Conservation (phyloP, 2,888 invertebrate genomes). For the Chydorus sphaericus region DNA sequence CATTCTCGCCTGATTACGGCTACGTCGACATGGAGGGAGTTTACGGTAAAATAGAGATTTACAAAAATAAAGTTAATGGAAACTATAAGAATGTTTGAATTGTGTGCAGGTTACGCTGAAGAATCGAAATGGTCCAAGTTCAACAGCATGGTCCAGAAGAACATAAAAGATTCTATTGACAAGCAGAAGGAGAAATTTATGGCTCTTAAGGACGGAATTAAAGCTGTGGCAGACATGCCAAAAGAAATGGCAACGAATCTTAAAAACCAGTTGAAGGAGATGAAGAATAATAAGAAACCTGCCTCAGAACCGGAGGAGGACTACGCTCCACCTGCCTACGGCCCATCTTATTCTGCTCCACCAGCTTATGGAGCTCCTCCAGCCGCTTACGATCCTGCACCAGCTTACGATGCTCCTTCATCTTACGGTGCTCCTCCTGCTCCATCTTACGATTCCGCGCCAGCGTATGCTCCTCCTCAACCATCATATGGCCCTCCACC, state of each 20-base stretch:
- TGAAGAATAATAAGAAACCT: not conserved
- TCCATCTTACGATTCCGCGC: not conserved
- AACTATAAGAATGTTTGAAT: no score
- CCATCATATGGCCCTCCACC: not conserved
- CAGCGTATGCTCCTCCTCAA: not conserved
- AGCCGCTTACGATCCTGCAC: not conserved
- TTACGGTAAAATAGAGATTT: not conserved
- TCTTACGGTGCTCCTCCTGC: not conserved
- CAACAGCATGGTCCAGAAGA: not conserved
- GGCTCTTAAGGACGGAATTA: not conserved
- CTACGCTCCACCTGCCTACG: no score
- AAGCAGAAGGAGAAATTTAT: not conserved
- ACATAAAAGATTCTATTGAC: not conserved
- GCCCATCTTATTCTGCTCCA: no score
- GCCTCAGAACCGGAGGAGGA: not conserved
- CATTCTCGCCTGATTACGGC: not conserved
- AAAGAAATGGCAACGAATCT: not conserved
- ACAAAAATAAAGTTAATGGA: no score
- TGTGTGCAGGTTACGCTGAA: no score
- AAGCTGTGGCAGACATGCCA: not conserved
- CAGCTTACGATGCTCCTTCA: not conserved
- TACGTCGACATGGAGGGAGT: not conserved
- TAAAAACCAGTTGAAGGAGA: not conserved
- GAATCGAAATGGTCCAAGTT: not conserved
- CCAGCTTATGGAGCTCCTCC: not conserved